phyloP scores from a whole-genome alignment of 2,888 invertebrate species.

The Iphiclides podalirius region DNA sequence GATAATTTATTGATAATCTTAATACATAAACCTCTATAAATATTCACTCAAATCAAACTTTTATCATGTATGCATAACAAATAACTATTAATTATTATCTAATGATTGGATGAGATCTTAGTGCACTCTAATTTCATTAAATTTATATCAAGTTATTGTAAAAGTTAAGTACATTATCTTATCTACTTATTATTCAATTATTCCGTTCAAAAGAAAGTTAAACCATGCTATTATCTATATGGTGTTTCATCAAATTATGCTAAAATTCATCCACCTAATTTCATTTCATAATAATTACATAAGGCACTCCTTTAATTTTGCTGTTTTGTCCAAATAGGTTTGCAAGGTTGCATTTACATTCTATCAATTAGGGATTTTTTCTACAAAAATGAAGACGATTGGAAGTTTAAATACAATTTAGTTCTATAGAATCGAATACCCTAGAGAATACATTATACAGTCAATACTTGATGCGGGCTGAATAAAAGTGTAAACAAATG shows the following conservation, averaged over 20 bases:
- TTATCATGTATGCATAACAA: slow-evolving; percentile 34
- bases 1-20: slow-evolving; percentile 12
- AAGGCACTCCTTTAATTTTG: slow-evolving; percentile 80
- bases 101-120: slow-evolving; percentile 34
- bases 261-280: slow-evolving; percentile 77
- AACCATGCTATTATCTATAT: slow-evolving; percentile 72
- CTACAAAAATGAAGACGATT: slow-evolving; percentile 69
- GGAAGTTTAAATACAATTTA: slow-evolving; percentile 59
- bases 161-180: slow-evolving; percentile 60
- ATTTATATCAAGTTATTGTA: slow-evolving; percentile 32
- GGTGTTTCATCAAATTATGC: slow-evolving; percentile 79
- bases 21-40: slow-evolving; percentile 27
- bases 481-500: too few species aligned
- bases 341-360: slow-evolving; percentile 53
- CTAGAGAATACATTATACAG: slow-evolving; percentile 4
- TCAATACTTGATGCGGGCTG: not conserved
- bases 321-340: slow-evolving; percentile 72
- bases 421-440: slow-evolving; percentile 8
- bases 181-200: slow-evolving; percentile 64
- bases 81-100: slow-evolving; percentile 37
- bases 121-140: slow-evolving; percentile 33
- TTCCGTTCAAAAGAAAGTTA: slow-evolving; percentile 64
- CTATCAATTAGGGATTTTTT: slow-evolving; percentile 52
- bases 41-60: slow-evolving; percentile 33
- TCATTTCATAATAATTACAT: slow-evolving; percentile 77